Conservation (phyloP, 1,140 invertebrate species). For the Caerostris extrusa region DNA sequence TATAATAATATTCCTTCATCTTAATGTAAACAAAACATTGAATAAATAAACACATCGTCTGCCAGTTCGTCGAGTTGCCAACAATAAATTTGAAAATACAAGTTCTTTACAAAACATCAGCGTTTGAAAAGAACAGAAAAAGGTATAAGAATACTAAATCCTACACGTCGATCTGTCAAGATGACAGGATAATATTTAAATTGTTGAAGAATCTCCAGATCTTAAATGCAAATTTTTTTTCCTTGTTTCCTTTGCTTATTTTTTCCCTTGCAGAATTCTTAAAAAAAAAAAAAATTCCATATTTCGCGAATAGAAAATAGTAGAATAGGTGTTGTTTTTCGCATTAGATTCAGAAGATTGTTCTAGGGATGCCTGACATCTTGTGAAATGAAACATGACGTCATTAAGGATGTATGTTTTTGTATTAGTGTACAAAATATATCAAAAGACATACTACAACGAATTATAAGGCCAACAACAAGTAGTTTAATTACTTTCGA, state of each 20-base stretch:
- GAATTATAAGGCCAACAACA: background rate
- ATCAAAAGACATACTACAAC: background rate
- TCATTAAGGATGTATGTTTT: background rate
- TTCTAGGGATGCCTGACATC: background rate
- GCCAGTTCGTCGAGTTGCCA: background rate
- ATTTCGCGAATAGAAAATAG: background rate
- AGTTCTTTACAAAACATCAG: constrained; percentile 15
- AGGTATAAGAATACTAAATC: constrained; percentile 6
- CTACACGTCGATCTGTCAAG: constrained; percentile 43
- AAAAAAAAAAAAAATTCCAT: background rate
- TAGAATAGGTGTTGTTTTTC: background rate
- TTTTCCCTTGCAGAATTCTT: background rate
- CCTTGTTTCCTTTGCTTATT: constrained; percentile 34
- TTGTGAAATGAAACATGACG: background rate
- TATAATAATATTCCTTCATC: background rate
- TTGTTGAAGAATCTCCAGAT: constrained; percentile 47
- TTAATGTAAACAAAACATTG: background rate
- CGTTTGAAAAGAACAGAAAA: background rate
- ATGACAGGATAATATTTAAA: constrained; percentile 60
- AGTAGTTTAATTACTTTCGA: no score
- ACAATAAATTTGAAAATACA: constrained; percentile 18
- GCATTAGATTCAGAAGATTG: background rate
- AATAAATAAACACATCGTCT: background rate
- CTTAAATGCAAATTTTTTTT: constrained; percentile 41
- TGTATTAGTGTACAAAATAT: background rate